A percentile compares a stretch with the other conserved stretches of the same genome.
These are phyloP conservation scores for Trichomycterus rosablanca DNA, from an alignment of 2,113 vertebrate genomes.

Conservation along the genomic window DNA sequence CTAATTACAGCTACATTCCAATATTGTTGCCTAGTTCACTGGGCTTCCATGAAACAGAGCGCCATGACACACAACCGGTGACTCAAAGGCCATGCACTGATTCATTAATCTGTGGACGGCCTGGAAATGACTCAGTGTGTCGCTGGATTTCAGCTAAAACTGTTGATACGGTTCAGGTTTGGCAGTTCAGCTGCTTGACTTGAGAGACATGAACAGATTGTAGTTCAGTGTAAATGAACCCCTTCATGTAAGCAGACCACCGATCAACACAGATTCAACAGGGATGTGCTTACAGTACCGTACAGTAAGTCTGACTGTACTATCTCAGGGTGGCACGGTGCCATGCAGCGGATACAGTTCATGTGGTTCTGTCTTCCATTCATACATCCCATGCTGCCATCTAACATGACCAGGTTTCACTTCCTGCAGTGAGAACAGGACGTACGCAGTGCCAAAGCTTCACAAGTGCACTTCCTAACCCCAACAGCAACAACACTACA, in stretches of 20 bases:
- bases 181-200: not conserved
- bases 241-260: too few species aligned
- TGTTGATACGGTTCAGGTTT: not conserved
- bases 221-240: not conserved
- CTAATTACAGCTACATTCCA: slow-evolving; percentile 25
- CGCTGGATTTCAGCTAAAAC: not conserved
- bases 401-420: slow-evolving; percentile 3
- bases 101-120: slow-evolving; percentile 15
- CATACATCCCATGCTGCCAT: slow-evolving; percentile 3
- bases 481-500: not conserved
- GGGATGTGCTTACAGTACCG: too few species aligned
- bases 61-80: not conserved
- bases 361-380: slow-evolving; percentile 7
- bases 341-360: not conserved
- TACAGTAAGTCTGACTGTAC: not conserved
- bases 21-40: slow-evolving; percentile 8
- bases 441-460: not conserved
- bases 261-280: too few species aligned
- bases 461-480: not conserved
- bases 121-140: slow-evolving; percentile 20
- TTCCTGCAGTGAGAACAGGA: slow-evolving; percentile 17
- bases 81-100: slow-evolving; percentile 11
- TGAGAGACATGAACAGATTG: not conserved
- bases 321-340: too few species aligned
- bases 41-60: not conserved